These are phyloP conservation scores for Zaprionus kolodkinae DNA, from an alignment of 1,140 invertebrate genomes.

Conservation along the genomic window DNA sequence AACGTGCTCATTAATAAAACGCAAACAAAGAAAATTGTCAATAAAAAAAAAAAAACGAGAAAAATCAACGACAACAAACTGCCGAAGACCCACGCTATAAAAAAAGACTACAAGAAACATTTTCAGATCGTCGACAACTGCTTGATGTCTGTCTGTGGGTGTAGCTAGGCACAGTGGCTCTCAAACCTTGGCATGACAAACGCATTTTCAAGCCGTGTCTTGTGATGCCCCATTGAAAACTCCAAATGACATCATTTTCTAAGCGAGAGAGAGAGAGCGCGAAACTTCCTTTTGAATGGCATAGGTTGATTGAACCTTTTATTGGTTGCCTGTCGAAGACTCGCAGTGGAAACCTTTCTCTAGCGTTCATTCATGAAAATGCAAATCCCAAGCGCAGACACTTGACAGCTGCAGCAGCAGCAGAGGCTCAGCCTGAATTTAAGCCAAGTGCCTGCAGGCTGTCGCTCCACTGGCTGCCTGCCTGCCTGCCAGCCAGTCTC, in stretches of 20 bases:
- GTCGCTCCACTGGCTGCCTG: slow-evolving; percentile 5
- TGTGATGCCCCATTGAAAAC: slow-evolving; percentile 60
- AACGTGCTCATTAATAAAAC: slow-evolving; percentile 71
- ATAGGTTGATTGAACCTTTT: slow-evolving; percentile 73
- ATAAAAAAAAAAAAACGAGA: slow-evolving; percentile 53
- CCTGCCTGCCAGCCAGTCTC: neutral
- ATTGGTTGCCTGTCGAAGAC: slow-evolving; percentile 50
- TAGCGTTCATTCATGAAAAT: slow-evolving; percentile 75
- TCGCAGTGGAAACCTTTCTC: slow-evolving; percentile 62
- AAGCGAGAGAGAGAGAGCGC: neutral
- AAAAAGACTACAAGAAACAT: slow-evolving; percentile 15
- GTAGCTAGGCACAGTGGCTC: slow-evolving; percentile 44
- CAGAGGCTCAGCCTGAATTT: slow-evolving; percentile 30
- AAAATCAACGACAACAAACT: slow-evolving; percentile 47
- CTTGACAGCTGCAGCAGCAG: slow-evolving; percentile 64
- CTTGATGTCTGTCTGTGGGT: slow-evolving; percentile 69
- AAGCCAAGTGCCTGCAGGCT: slow-evolving; percentile 71
- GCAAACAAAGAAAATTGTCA: slow-evolving; percentile 71
- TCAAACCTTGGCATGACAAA: slow-evolving; percentile 74
- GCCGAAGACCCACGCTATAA: slow-evolving; percentile 61
- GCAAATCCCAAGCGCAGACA: slow-evolving; percentile 66
- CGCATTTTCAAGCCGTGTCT: slow-evolving; percentile 58
- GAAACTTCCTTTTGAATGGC: slow-evolving; percentile 36
- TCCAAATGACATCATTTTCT: slow-evolving; percentile 72
- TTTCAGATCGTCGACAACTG: slow-evolving; percentile 20